A percentile compares a stretch with the other conserved stretches of the same genome.
Conservation (phyloP, 2,888 invertebrate species). For the Omphaloscelis lunosa region DNA sequence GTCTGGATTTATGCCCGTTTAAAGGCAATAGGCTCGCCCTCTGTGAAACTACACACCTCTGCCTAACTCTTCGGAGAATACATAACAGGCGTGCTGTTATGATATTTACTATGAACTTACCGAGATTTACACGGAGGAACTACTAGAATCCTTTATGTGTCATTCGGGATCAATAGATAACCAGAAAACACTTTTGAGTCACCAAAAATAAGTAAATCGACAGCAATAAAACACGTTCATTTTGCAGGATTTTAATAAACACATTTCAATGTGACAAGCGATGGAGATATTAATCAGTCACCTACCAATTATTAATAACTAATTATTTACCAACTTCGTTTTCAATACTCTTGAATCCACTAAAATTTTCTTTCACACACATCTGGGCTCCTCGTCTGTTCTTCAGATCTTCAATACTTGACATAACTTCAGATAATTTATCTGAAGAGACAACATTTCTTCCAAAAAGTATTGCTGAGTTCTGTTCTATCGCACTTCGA, state of each 20-base stretch:
- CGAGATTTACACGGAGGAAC: neutral
- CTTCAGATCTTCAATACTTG: conserved; percentile 26
- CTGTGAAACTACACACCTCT: neutral
- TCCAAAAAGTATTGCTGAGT: conserved; percentile 15
- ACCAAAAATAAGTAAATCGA: neutral
- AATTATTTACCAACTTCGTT: neutral
- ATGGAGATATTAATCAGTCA: neutral
- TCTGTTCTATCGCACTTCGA: conserved; percentile 24
- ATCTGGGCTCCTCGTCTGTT: neutral
- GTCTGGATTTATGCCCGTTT: neutral
- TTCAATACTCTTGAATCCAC: neutral
- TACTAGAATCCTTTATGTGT: neutral
- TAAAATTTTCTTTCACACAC: conserved; percentile 24
- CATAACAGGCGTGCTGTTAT: neutral
- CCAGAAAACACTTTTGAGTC: neutral
- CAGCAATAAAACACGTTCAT: neutral
- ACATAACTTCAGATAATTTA: neutral
- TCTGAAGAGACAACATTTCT: conserved; percentile 13
- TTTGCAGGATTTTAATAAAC: neutral
- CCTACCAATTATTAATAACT: neutral
- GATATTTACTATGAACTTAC: neutral
- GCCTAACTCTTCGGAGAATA: neutral
- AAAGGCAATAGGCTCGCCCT: neutral
- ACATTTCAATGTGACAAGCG: neutral
- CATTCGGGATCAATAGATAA: neutral